Evolutionary conservation across 2,888 invertebrate species (phyloP).

Genomic region (Zelleria hepariella): DNA sequence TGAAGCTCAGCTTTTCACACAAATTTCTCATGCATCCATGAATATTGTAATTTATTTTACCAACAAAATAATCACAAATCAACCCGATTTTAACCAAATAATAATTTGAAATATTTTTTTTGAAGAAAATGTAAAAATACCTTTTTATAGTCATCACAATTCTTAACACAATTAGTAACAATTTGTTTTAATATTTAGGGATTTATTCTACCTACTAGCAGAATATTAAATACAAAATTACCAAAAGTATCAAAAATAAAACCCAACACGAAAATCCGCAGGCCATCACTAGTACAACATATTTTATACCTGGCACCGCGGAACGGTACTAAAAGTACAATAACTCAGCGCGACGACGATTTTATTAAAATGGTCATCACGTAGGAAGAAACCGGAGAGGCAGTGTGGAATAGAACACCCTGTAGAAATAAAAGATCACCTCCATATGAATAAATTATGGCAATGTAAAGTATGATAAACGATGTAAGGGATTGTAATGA

Average conservation of each 20-base stretch:
- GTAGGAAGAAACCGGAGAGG: conserved; percentile 56
- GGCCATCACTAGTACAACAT: not conserved
- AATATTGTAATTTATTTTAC: too few relatives aligned
- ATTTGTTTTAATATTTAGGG: too few relatives aligned
- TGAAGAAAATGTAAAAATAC: too few relatives aligned
- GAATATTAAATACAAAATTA: not conserved
- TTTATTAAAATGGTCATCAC: conserved; percentile 57
- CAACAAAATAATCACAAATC: too few relatives aligned
- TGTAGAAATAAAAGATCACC: conserved; percentile 58
- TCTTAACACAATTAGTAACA: too few relatives aligned
- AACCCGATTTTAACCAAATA: too few relatives aligned
- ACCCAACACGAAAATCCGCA: not conserved
- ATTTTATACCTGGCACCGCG: not conserved
- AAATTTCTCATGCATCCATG: too few relatives aligned
- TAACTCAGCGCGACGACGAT: conserved; percentile 41
- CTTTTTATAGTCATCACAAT: too few relatives aligned
- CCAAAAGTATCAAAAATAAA: too few relatives aligned
- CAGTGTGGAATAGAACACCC: conserved; percentile 13
- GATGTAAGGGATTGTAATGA: conserved; percentile 63
- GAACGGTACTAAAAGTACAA: conserved; percentile 45
- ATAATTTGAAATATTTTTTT: too few relatives aligned
- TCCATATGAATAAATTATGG: conserved; percentile 64
- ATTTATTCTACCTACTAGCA: not conserved
- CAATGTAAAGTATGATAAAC: conserved; percentile 70
- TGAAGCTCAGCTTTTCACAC: too few relatives aligned